Base-by-base conservation (phyloP, 53 echinoderm and acorn worm genomes). In the Apostichopus leukothele region DNA sequence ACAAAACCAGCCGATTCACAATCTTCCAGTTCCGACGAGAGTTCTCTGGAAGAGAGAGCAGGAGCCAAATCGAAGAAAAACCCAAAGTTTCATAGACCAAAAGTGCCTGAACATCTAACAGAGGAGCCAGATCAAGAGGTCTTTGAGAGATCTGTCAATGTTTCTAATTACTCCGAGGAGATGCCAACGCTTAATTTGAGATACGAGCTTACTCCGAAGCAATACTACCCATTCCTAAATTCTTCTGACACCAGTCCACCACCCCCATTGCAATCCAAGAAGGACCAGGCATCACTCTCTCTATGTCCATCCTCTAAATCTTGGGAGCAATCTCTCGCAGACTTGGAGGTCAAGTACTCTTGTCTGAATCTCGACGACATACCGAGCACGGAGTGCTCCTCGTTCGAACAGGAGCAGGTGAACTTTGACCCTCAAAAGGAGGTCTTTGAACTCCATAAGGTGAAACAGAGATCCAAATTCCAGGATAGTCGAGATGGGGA, bases 321-420 rank as follows among this genome's bases (percentile, higher is more conserved):
- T 23, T 87, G 74, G 88, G 75, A 74, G 53, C 75, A 74, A 53
- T 75, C 88, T 73, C 53, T 87, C 39, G 74, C 74, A 11, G 88
- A 87, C 74, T 16, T 87, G 9, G 88, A 87, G 60, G 53, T 50
- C 52, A 87, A 87, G 60, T 87, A 87, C 75, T 87, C 88, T 4
- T 53, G 18, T 52, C 52, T 87, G 54, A 87, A 87, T 22, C 75
- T 87, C 16, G 88, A 87, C 5, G 88, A 87, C 16, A 87, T 87
- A 87, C 88, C 88, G 2, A 53, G 74, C 60, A 87, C 88, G 0
- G 88, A 87, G 20, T 87, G 88, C 75, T 87, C 88, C 7, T 87
- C 74, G n/a, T 54, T 75, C 52, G 88, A 87, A 73, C 52, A 52
- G 13, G 88, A 87, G 27, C 75, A 53, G 75, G 23, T 22, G 50